Evolutionary conservation across 2,797 vertebrate genomes (phyloP).

Genomic region (Paedocypris micromegethes): DNA sequence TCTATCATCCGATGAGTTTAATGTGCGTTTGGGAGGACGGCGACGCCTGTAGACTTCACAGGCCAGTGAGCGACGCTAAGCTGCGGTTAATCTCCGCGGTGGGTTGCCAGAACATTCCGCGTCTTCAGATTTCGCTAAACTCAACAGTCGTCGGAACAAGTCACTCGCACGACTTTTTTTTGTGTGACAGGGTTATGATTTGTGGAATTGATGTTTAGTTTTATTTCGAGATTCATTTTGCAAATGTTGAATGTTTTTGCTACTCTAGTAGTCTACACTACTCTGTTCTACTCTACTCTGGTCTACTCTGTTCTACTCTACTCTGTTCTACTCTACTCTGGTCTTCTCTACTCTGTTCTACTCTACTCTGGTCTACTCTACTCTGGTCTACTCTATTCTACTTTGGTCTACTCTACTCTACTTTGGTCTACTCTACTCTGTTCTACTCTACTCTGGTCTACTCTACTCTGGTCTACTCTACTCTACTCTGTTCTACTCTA

Average conservation of each 20-base stretch:
- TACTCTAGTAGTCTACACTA: rapidly evolving
- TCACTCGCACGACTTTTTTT: no score
- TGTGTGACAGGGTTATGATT: no score
- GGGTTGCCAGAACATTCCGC: no score
- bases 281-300: background rate
- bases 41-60: conserved; percentile 60
- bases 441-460: background rate
- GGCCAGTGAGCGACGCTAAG: conserved; percentile 56
- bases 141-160: no score
- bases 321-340: background rate
- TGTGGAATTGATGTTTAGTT: no score
- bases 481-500: background rate
- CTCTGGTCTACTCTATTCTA: background rate
- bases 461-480: background rate
- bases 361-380: background rate
- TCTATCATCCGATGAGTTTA: conserved; percentile 68
- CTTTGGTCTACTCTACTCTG: background rate
- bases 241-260: background rate
- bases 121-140: no score
- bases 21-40: conserved; percentile 63
- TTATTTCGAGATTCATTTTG: no score
- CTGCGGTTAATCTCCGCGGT: conserved; percentile 29
- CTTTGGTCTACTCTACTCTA: background rate
- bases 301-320: background rate
- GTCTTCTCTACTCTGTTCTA: background rate